Base-by-base conservation (phyloP, 2,888 invertebrate genomes). In the Tromatobia lineatoria region DNA sequence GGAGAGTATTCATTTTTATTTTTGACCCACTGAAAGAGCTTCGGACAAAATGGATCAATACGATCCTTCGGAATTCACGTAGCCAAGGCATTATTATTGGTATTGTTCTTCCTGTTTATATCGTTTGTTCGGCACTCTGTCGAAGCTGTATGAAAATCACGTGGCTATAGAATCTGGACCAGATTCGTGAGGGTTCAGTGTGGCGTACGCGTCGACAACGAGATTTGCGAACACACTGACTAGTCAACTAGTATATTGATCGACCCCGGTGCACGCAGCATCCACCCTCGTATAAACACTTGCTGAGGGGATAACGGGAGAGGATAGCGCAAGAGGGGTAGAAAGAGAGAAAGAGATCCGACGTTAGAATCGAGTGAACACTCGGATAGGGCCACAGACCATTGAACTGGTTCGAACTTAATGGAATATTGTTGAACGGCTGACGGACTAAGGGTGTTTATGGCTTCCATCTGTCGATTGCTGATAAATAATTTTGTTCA, bases 241-340 rank as follows among this genome's bases (percentile, higher is more conserved):
- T 87, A 88, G 88, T 90, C 89, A 89, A 89, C 89, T 88, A 87
- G 66, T 74, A 75, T 82, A 91, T 90, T 90, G 90, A 91, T 90
- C 90, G 89, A 89, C 85, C 61, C 50, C 79, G 83, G 86, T 87
- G 87, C 89, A 87, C 86, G 83, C 89, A 85, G 82, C 88, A 78
- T 82, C 78, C 64, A 87, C 83, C 86, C 87, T 86, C 88, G 86
- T 82, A 85, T 88, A 88, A 89, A 88, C 80, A 88, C 80, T 83
- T 73, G 79, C 77, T 83, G 75, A 66, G 73, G 57, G 74, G 74
- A 50, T 74, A 74, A 74, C 61, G 74, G 29, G 45, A 64, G 84
- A 76, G 76, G 73, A 85, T 66, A 67, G 61, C 18, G 75, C 11
- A 71, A 54, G 50, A 38, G 57, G 42, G 8, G 67, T 38, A 50